Base-by-base conservation (phyloP, 2,888 invertebrate species). In the Glaucopsyche alexis region DNA sequence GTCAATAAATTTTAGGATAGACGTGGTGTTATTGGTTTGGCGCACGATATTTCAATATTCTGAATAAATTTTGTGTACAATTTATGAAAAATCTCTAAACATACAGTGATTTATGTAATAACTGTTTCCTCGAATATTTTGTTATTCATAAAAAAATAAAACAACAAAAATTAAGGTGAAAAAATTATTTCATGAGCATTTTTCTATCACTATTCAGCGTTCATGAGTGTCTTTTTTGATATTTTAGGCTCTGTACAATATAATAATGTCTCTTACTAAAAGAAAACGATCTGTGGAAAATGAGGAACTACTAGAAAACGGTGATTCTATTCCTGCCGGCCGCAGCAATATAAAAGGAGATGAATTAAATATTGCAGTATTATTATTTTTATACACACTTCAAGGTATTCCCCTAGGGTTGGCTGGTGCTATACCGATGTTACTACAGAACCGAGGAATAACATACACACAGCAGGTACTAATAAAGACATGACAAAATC, bases 361-460 rank as follows among this genome's bases (percentile, higher is more conserved):
- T 87, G 94, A 95, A 81, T 85, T 94, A 72, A 99, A 97, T 84
- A 97, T 99, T 79, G 95, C 96, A 14, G 94, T 99, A 75, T 93
- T 99, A 70, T 94, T 99, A 78, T 98, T 99, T 86, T 93, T 99
- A 6, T 99, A 99, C 85, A 94, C 99, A 64, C 93, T 99, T 38
- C 98, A 98, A 94, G 99, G 99, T 7, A 97, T 98, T 85, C 99
- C 99, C 0, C 91, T 99, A 4, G 99, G 99, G 0, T 90, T 99
- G 45, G 97, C 97, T 64, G 96, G 97, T 29, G 98, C 99, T 45
- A 96, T 99, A 79, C 99, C 99, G 0, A 98, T 99, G 96, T 94
- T 99, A 72, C 93, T 99, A 73, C 98, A 98, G 85, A 98, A 98
- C 86, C 95, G 97, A 73, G 97, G 98, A 74, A 97, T 98, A 73